phyloP scores from a whole-genome alignment of 2,888 invertebrate species.

The Ceratothoa steindachneri region DNA sequence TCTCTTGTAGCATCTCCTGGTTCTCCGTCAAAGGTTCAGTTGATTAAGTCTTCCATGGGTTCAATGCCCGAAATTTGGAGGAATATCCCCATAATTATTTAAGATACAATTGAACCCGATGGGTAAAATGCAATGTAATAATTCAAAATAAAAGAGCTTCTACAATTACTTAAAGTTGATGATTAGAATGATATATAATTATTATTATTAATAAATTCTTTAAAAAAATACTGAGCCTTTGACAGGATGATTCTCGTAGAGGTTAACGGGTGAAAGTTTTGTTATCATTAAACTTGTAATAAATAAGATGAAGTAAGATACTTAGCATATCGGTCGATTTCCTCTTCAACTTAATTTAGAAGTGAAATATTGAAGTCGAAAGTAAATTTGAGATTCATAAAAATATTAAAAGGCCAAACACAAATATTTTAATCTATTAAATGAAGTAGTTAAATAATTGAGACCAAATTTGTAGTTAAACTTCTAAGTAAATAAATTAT shows the following conservation, averaged over 20 bases:
- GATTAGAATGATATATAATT: no score
- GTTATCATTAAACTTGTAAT: neutral
- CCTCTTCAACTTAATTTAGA: no score
- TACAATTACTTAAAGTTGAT: neutral
- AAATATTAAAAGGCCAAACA: no score
- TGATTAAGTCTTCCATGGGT: slow-evolving; percentile 24
- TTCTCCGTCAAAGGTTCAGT: neutral
- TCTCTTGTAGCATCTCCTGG: slow-evolving; percentile 25
- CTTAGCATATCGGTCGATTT: neutral
- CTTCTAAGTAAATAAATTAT: neutral
- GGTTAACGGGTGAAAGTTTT: neutral
- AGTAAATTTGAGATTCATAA: no score
- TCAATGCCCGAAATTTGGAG: slow-evolving; percentile 25
- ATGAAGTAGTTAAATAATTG: neutral
- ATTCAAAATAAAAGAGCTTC: neutral
- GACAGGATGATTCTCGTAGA: neutral
- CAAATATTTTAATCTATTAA: no score
- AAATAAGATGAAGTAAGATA: neutral
- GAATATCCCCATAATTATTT: no score
- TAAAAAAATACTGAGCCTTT: neutral
- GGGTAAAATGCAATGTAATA: neutral
- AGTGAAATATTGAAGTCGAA: no score
- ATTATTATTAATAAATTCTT: no score
- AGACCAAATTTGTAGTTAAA: neutral
- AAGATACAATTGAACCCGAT: slow-evolving; percentile 18